These are phyloP conservation scores for Neomorphus geoffroyi DNA, from an alignment of 2,797 vertebrate species.

Conservation along the genomic window DNA sequence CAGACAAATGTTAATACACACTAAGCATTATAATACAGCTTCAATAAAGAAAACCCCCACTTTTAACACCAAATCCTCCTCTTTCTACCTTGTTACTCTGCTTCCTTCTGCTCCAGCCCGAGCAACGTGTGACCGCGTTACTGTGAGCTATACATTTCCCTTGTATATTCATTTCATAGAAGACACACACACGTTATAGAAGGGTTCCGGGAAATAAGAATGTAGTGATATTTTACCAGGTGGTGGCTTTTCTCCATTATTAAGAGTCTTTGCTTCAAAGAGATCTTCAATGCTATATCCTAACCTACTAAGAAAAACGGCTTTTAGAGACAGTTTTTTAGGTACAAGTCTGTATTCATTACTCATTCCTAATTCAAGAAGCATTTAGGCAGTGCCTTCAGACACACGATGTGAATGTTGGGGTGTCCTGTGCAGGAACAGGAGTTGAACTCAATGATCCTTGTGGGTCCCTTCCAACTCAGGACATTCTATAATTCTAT, in stretches of 20 bases:
- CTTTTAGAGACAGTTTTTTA: background rate
- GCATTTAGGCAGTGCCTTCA: too few species aligned
- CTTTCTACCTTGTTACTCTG: background rate
- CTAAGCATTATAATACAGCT: background rate
- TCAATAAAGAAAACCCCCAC: background rate
- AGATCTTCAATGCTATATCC: background rate
- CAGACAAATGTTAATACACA: background rate
- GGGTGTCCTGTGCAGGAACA: too few species aligned
- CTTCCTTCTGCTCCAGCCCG: background rate
- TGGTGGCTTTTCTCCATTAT: background rate
- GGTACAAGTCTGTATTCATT: too few species aligned
- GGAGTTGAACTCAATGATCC: too few species aligned
- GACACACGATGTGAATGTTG: too few species aligned
- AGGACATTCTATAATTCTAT: too few species aligned
- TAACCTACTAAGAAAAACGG: background rate
- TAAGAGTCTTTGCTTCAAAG: background rate
- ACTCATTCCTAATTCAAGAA: too few species aligned
- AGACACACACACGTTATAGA: background rate
- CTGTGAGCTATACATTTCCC: too few species aligned
- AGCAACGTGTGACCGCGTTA: too few species aligned
- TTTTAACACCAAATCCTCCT: background rate
- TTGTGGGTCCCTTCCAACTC: too few species aligned
- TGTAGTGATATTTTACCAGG: background rate
- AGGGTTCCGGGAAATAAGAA: background rate
- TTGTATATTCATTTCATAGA: background rate